Base-by-base conservation (phyloP, 2,113 vertebrate genomes). In the Buteo buteo region DNA sequence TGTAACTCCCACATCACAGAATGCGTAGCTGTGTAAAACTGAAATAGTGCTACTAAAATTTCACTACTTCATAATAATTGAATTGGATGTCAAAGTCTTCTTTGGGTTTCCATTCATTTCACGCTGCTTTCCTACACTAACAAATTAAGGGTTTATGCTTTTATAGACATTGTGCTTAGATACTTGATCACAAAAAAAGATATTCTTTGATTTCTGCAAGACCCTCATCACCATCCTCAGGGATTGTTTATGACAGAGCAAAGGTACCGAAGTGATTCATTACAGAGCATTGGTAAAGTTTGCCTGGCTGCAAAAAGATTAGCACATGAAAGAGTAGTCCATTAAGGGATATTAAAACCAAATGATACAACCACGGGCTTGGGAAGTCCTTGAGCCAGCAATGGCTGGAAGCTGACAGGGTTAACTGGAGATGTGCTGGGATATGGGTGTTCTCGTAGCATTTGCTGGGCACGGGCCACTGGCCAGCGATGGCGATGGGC, bases 401-500 rank as follows among this genome's bases (percentile, higher is more conserved):
- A 0, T 4, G 49, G 16, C 38, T 86, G 50, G 11, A 16, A 49
- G 18, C n/a, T 49, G 26, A 34, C 26, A 42, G 20, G 14, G 26
- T 58, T 73, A 36, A 2, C 58, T 52, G 61, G 42, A 40, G 50
- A 5, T 40, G 24, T 44, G 9, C 42, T 64, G 78, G 40, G 26
- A 3, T 49, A 2, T 8, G 11, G 2, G 4, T 45, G 16, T 34
- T 55, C 16, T 19, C 19, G 0, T 9, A 15, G 2, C 4, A 18
- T 55, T 86, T 62, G 31, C 26, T 20, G 54, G 32, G 36, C 18
- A 18, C 36, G 34, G 24, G 16, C n/a, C 32, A 11, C 26, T 19
- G 19, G 26, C 42, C 58, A 58, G 26, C 1, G 1, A 24, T 50
- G 66, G 36, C 52, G 28, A 19, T 6, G 7, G 54, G 29, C 7